These are phyloP conservation scores for Micrastur ruficollis DNA, from an alignment of 2,797 vertebrate genomes.

Conservation along the genomic window DNA sequence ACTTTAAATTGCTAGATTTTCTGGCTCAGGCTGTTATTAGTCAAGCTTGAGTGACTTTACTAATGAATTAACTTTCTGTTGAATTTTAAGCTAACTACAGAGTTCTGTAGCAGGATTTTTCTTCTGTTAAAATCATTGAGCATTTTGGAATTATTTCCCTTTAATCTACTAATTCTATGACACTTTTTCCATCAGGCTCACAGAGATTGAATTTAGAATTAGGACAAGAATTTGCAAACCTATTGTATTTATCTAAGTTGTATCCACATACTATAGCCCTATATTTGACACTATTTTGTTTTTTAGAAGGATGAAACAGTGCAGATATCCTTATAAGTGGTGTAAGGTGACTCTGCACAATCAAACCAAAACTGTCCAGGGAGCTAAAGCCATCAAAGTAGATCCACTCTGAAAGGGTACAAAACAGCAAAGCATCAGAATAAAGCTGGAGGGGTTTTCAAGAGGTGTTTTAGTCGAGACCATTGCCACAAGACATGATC, in stretches of 20 bases:
- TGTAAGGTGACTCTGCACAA: background rate
- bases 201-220: background rate
- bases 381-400: background rate
- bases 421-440: background rate
- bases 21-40: background rate
- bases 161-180: background rate
- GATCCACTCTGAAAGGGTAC: background rate
- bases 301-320: background rate
- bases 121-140: background rate
- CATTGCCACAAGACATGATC: accelerated
- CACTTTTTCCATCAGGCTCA: background rate
- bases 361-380: background rate
- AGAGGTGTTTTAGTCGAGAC: background rate
- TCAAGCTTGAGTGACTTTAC: constrained; percentile 19
- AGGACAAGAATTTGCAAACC: background rate
- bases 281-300: background rate
- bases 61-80: constrained; percentile 15
- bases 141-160: background rate
- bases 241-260: background rate
- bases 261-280: background rate
- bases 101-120: background rate
- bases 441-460: background rate
- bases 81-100: background rate
- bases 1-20: constrained; percentile 29
- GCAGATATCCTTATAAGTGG: background rate